Evolutionary conservation across 2,797 vertebrate genomes (phyloP).

Genomic region (Thunnus albacares): DNA sequence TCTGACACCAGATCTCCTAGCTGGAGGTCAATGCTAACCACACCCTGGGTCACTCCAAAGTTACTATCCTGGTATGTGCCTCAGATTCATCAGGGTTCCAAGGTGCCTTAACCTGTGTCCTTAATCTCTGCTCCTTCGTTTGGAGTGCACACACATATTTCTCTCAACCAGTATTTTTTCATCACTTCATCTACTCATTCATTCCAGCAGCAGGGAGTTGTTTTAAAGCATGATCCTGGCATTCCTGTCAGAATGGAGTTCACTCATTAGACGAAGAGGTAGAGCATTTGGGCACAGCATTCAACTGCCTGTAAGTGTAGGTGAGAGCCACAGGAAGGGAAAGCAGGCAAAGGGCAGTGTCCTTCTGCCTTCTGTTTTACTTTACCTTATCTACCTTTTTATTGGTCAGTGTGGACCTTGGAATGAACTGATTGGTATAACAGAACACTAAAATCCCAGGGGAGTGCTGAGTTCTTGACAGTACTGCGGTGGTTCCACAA

Average conservation of each 20-base stretch:
- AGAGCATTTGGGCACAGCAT: conserved; percentile 25
- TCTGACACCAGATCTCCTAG: background rate
- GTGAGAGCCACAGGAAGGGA: conserved; percentile 17
- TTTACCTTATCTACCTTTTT: conserved; percentile 25
- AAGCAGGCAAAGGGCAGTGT: background rate
- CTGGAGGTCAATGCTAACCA: background rate
- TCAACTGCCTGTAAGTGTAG: background rate
- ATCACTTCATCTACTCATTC: background rate
- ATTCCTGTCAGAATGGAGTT: background rate
- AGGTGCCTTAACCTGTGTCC: conserved; percentile 82
- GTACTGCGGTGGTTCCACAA: background rate
- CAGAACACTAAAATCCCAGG: conserved; percentile 7
- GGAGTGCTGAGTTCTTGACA: background rate
- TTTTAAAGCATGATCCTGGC: background rate
- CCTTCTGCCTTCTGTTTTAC: background rate
- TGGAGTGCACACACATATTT: background rate
- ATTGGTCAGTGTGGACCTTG: conserved; percentile 44
- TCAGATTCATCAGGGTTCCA: conserved; percentile 76
- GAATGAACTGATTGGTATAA: conserved; percentile 34
- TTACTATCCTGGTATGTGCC: conserved; percentile 39
- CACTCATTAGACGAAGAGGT: conserved; percentile 2
- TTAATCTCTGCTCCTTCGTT: conserved; percentile 38
- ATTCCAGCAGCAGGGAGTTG: conserved; percentile 27
- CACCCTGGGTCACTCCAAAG: conserved; percentile 12
- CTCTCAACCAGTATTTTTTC: background rate